Evolutionary conservation across 2,113 vertebrate genomes (phyloP), one percentile per base, ranked within the genome.

Genomic region (Percopsis transmontana): DNA sequence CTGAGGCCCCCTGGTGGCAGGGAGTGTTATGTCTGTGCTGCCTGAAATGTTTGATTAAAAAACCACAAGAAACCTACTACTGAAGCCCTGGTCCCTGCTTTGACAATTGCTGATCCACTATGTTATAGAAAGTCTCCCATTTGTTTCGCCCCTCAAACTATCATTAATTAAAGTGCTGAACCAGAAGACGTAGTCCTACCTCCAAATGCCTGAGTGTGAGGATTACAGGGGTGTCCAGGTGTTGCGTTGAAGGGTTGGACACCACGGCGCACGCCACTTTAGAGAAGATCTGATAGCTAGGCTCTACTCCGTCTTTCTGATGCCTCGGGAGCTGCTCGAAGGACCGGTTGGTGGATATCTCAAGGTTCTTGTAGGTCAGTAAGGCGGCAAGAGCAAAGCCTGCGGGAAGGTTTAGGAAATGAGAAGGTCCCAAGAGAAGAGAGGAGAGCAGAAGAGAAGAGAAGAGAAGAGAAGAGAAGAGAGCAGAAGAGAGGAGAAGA

Each of bases 181-280:
- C 19, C 19, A n/a, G 47, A 50, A n/a, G 47, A 50, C 12, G 19
- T 20, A 20, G 20, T 24, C 40, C 59, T 81, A 91, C 88, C 86
- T 87, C 13, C 0, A 3, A 12, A 64, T 93, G 89, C 59, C 58
- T 84, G 77, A 96, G 88, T 59, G 82, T 82, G 27, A 96, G 81
- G 6, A 48, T 86, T 62, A 95, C 82, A 0, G 77, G 66, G 0
- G 55, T 21, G 33, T 27, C 42, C 14, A 95, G 90, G 0, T 76
- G 40, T 41, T 73, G 11, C 0, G 91, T 91, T 13, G 88, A 52
- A 0, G 59, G 81, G 77, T 93, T 94, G 55, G 90, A 92, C 57
- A 94, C 80, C 42, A 94, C 88, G 8, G 88, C 89, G 0, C 92
- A 91, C 72, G 90, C 91, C 38, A 72, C 90, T 21, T 0, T 89